These are phyloP conservation scores for Liasis olivaceus DNA, from an alignment of 2,797 vertebrate species.

Conservation along the genomic window DNA sequence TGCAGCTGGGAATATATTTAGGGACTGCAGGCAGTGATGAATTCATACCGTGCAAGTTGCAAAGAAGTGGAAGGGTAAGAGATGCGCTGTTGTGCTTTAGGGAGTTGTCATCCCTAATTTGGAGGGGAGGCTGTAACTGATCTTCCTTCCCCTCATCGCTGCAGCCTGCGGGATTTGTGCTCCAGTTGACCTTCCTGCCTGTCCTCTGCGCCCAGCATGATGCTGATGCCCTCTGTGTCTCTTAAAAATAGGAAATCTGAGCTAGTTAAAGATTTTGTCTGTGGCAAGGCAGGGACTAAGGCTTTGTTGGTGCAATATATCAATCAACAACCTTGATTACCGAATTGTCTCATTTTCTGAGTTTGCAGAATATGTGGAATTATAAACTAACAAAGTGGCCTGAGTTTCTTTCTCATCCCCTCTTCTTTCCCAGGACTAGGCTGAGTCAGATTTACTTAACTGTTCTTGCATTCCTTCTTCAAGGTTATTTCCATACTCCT, in stretches of 20 bases:
- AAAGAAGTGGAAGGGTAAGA: background rate
- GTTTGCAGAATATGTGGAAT: background rate
- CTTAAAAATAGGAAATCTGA: background rate
- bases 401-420: background rate
- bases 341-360: background rate
- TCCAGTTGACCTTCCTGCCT: background rate
- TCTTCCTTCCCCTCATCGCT: background rate
- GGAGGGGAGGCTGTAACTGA: background rate
- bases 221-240: accelerated
- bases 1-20: too few relatives aligned
- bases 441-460: background rate
- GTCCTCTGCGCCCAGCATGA: background rate
- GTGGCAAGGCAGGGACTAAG: background rate
- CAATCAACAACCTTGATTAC: background rate
- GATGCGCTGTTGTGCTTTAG: background rate
- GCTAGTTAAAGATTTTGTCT: background rate
- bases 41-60: too few relatives aligned
- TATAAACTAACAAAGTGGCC: background rate
- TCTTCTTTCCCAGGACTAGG: background rate
- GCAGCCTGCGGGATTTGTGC: background rate
- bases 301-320: background rate
- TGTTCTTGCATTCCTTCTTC: background rate
- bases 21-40: too few relatives aligned
- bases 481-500: background rate
- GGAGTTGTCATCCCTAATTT: background rate